phyloP scores from a whole-genome alignment of 2,888 invertebrate genomes.

The Plebejus argus region DNA sequence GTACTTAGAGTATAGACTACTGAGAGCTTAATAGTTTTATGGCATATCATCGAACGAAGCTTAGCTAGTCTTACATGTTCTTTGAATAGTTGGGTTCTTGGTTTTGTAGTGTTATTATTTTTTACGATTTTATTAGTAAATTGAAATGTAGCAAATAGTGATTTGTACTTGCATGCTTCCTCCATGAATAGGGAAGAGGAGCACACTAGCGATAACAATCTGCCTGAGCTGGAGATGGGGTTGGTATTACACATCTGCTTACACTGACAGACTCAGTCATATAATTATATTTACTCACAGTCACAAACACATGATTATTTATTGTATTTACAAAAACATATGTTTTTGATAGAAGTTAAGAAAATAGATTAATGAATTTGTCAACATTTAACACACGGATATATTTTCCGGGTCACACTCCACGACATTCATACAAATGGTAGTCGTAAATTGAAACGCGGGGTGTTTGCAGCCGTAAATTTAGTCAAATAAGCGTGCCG shows the following conservation, averaged over 20 bases:
- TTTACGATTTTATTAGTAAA: constrained; percentile 36
- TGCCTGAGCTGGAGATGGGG: constrained; percentile 70
- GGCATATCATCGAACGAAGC: not conserved
- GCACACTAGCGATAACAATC: constrained; percentile 63
- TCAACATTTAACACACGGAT: not conserved
- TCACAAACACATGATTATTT: no score
- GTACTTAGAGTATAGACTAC: constrained; percentile 1
- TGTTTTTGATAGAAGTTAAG: no score
- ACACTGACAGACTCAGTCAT: not conserved
- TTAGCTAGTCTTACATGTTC: constrained; percentile 13
- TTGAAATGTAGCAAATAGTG: constrained; percentile 62
- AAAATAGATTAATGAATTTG: not conserved
- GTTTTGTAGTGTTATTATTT: constrained; percentile 20
- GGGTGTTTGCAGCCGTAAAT: constrained; percentile 82
- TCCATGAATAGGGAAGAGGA: constrained; percentile 64
- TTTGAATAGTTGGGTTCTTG: constrained; percentile 5
- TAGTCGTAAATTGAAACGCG: constrained; percentile 36
- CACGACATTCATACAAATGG: not conserved
- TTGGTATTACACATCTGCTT: constrained; percentile 55
- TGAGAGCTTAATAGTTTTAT: constrained; percentile 16
- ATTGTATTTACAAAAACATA: no score
- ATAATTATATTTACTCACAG: no score
- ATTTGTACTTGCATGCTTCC: constrained; percentile 76
- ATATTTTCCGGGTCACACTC: not conserved
- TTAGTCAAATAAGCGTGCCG: constrained; percentile 88